These are phyloP conservation scores for Trachelipus rathkii DNA, from an alignment of 1,140 invertebrate genomes.

Conservation along the genomic window DNA sequence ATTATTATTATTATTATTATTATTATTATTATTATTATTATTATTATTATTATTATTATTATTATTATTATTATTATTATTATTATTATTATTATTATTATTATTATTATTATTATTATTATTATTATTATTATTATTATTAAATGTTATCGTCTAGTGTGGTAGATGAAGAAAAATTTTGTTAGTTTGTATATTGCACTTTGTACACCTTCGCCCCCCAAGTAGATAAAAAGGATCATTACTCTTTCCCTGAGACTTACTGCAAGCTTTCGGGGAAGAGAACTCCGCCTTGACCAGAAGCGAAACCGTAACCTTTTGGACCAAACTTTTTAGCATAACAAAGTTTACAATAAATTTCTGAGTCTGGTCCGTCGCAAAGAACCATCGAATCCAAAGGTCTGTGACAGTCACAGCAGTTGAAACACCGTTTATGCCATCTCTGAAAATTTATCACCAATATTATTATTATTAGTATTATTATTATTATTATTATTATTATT, in stretches of 20 bases:
- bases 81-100: too few species aligned
- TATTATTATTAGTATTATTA: too few species aligned
- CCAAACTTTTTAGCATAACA: slow-evolving; percentile 87
- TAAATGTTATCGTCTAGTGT: too few species aligned
- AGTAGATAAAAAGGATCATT: background rate
- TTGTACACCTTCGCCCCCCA: background rate
- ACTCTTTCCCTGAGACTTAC: slow-evolving; percentile 27
- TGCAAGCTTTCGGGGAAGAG: slow-evolving; percentile 40
- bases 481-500: too few species aligned
- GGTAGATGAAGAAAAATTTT: too few species aligned
- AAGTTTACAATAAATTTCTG: slow-evolving; percentile 79
- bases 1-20: too few species aligned
- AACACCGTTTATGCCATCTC: slow-evolving; percentile 59
- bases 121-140: too few species aligned
- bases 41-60: too few species aligned
- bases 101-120: too few species aligned
- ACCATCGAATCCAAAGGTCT: slow-evolving; percentile 79
- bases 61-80: too few species aligned
- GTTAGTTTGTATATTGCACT: background rate
- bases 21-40: too few species aligned
- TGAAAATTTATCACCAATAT: too few species aligned
- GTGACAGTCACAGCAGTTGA: slow-evolving; percentile 57
- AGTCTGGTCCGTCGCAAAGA: slow-evolving; percentile 81
- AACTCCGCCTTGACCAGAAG: slow-evolving; percentile 40
- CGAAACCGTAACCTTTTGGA: slow-evolving; percentile 63